phyloP scores from a whole-genome alignment of 2,888 invertebrate species.

The Polyommatus iphigenia region DNA sequence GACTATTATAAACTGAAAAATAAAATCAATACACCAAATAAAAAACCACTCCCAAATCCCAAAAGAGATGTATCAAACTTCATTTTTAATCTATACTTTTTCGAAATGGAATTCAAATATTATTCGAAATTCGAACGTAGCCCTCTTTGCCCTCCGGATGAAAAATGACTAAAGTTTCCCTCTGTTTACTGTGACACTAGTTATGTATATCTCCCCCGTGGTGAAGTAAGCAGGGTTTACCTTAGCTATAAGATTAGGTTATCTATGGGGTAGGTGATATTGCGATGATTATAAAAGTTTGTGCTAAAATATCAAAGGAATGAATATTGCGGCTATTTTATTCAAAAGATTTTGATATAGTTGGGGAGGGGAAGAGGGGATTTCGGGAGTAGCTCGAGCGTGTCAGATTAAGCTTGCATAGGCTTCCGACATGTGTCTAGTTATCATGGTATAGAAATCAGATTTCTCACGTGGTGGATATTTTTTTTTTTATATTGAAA shows the following conservation, averaged over 20 bases:
- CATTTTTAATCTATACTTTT: conserved; percentile 33
- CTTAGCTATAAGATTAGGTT: neutral
- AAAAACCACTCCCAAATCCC: neutral
- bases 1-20: neutral
- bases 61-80: neutral
- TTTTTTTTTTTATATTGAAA: too few relatives aligned
- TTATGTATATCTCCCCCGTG: conserved; percentile 52
- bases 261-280: neutral
- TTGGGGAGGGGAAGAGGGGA: too few relatives aligned
- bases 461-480: too few relatives aligned
- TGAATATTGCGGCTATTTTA: neutral
- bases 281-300: neutral
- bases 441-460: too few relatives aligned
- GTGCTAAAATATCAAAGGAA: neutral
- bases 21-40: neutral
- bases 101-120: conserved; percentile 55
- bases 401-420: too few relatives aligned
- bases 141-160: conserved; percentile 62
- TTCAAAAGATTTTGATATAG: too few relatives aligned
- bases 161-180: conserved; percentile 75
- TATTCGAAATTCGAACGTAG: conserved; percentile 63
- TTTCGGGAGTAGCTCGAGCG: too few relatives aligned
- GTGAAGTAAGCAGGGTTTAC: conserved; percentile 2
- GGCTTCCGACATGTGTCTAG: too few relatives aligned
- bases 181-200: conserved; percentile 74